These are phyloP conservation scores for Myotis yumanensis DNA, from an alignment of 2,113 vertebrate species.

Conservation along the genomic window DNA sequence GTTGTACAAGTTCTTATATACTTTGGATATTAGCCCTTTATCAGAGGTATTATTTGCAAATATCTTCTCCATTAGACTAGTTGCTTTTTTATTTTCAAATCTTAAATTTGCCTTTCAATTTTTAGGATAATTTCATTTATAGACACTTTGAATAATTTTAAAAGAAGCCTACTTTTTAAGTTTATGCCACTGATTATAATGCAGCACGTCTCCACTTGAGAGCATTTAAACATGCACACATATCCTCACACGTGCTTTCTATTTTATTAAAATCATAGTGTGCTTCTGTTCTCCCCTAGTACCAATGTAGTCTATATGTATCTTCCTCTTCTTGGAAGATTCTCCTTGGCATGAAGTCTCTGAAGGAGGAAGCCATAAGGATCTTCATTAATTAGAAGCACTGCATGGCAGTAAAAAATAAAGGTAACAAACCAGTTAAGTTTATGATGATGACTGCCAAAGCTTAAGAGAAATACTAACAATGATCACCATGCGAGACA, in stretches of 20 bases:
- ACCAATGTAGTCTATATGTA: neutral
- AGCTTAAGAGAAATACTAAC: neutral
- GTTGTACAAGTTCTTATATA: neutral
- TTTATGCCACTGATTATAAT: neutral
- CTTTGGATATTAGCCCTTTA: neutral
- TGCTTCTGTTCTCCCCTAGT: neutral
- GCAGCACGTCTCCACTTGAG: neutral
- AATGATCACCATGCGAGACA: neutral
- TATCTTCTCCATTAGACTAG: neutral
- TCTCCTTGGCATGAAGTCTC: neutral
- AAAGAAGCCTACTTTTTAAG: neutral
- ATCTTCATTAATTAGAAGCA: neutral
- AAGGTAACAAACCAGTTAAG: neutral
- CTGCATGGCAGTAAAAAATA: neutral
- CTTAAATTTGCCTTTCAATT: neutral
- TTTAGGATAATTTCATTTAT: neutral
- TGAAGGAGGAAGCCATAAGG: neutral
- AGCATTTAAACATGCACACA: neutral
- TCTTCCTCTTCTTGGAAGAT: neutral
- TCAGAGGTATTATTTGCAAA: neutral
- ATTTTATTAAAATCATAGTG: neutral
- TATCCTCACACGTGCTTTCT: neutral
- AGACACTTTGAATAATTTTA: neutral
- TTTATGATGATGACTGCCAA: neutral
- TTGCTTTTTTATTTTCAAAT: neutral